Percentiles rank a stretch among this genome's conserved stretches.
Evolutionary conservation across 2,113 vertebrate genomes (phyloP).

Genomic region (Geothlypis trichas): DNA sequence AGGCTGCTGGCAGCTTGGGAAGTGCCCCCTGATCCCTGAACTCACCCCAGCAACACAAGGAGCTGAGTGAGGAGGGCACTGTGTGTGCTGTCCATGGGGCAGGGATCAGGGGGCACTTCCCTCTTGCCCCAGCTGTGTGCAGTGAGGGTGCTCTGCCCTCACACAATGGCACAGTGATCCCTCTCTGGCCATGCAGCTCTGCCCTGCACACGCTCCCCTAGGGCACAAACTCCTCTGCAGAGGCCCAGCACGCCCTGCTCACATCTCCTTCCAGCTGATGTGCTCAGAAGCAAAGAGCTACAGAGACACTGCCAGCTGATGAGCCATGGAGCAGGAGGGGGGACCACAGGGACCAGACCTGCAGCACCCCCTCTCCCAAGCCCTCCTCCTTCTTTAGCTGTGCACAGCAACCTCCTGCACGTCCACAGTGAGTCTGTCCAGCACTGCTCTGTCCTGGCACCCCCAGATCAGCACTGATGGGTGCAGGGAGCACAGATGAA

Average conservation of each 20-base stretch:
- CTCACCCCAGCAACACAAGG: background rate
- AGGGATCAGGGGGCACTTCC: background rate
- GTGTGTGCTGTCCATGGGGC: background rate
- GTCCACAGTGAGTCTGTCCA: background rate
- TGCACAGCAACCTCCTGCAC: background rate
- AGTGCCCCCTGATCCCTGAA: background rate
- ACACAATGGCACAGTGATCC: accelerated
- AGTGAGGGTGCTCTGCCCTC: background rate
- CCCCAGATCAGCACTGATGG: background rate
- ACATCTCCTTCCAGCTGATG: background rate
- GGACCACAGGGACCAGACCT: background rate
- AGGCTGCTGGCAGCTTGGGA: background rate
- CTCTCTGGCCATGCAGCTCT: background rate
- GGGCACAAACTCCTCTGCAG: background rate
- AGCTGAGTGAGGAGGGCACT: background rate
- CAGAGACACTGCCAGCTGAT: background rate
- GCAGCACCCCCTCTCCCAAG: background rate
- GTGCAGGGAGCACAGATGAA: background rate
- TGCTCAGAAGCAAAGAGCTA: background rate
- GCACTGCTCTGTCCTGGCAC: background rate
- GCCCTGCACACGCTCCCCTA: background rate
- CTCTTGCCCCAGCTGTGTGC: background rate
- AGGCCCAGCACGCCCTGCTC: background rate
- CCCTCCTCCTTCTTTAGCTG: background rate
- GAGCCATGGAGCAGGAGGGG: background rate